A percentile compares a stretch with the other conserved stretches of the same genome.
These are phyloP conservation scores for Agrypnus murinus DNA, from an alignment of 2,888 invertebrate genomes.

Conservation along the genomic window DNA sequence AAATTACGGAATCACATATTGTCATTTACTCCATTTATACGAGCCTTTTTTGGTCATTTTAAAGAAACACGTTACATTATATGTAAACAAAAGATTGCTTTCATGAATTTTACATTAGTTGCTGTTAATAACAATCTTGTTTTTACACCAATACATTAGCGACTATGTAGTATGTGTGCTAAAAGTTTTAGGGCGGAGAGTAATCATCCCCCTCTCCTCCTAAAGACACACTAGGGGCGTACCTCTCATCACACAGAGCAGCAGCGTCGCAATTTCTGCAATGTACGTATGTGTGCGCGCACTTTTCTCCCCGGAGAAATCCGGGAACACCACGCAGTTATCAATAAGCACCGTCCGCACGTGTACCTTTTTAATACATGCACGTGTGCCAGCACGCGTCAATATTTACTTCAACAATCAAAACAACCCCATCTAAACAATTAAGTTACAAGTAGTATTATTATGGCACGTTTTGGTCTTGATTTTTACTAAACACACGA, in stretches of 20 bases:
- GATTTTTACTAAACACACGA: conserved; percentile 28
- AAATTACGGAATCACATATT: no score
- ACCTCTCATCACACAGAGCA: conserved; percentile 38
- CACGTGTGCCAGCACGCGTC: conserved; percentile 40
- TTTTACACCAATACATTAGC: no score
- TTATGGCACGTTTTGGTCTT: conserved; percentile 3
- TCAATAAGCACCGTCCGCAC: conserved; percentile 57
- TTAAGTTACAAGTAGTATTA: conserved; percentile 36
- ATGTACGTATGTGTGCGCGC: conserved; percentile 40
- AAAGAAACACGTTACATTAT: no score
- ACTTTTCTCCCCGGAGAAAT: conserved; percentile 56
- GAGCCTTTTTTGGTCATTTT: no score
- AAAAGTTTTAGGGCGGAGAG: conserved; percentile 58
- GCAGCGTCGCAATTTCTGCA: conserved; percentile 45
- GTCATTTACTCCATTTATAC: no score
- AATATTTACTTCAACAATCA: conserved; percentile 36
- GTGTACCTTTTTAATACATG: conserved; percentile 54
- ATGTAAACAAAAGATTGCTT: no score
- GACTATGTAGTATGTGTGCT: no score
- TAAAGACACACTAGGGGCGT: conserved; percentile 56
- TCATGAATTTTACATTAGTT: no score
- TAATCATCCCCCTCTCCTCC: conserved; percentile 41
- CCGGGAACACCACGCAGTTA: conserved; percentile 62
- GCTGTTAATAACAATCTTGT: no score
- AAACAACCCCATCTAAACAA: conserved; percentile 30